Conservation (phyloP, 2,797 vertebrate genomes). For the Leontopithecus rosalia region DNA sequence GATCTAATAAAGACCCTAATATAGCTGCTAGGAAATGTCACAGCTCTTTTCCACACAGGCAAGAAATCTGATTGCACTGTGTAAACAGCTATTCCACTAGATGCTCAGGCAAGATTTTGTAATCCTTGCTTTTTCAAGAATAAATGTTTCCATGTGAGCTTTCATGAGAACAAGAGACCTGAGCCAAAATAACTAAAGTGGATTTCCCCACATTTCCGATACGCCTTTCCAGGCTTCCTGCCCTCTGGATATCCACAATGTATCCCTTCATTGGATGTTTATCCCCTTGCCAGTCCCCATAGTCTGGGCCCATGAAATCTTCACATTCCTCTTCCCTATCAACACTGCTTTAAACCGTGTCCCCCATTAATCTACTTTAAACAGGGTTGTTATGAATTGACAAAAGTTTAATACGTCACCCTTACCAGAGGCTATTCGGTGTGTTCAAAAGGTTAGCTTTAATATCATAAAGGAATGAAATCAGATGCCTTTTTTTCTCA, state of each 20-base stretch:
- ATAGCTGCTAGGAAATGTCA: neutral
- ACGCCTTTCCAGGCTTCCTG: accelerated
- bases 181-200: neutral
- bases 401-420: neutral
- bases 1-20: neutral
- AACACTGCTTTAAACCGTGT: neutral
- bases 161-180: neutral
- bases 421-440: neutral
- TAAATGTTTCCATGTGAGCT: neutral
- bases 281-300: neutral
- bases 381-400: neutral
- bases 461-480: neutral
- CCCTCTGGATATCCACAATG: neutral
- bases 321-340: neutral
- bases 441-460: neutral
- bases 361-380: neutral
- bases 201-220: neutral
- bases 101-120: neutral
- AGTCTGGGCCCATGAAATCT: neutral
- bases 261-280: neutral
- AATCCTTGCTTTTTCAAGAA: neutral
- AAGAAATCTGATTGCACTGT: neutral
- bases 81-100: neutral
- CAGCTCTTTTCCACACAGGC: neutral
- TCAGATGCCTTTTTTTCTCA: neutral